Base-by-base conservation (phyloP, 2,113 vertebrate species). In the Tympanuchus pallidicinctus region DNA sequence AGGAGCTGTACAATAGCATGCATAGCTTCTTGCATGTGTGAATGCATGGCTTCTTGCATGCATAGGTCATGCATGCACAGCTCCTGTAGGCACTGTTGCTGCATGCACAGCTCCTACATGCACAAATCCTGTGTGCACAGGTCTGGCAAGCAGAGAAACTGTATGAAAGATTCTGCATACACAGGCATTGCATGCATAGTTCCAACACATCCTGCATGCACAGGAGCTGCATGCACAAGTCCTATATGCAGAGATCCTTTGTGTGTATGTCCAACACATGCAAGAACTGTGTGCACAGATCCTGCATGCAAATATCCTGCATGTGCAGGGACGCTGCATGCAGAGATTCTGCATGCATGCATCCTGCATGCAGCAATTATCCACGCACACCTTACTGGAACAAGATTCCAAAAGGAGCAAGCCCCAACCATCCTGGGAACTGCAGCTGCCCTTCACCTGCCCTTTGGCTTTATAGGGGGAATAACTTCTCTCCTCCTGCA, bases 201-300 rank as follows among this genome's bases (percentile, higher is more conserved):
- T 7, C 40, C 22, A 28, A 2, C 47, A 47, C 24, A 50, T 50
- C 25, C 65, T 28, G 8, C 6, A 18, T 3, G 2, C 2, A 47
- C 45, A 47, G 45, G 19, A 47, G 45, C 45, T 47, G 19, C 45
- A 47, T 2, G 20, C 25, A 1, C 52, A 6, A 25, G 25, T 22
- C 5, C 1, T n/a, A 13, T 6, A 0, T 12, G 25, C 60, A 54
- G 14, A 54, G 25, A 54, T 54, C 52, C 27, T 54, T 54, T 28
- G 1, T 3, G 13, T 7, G 5, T 13, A 5, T 13, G 2, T 4
- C 1, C 45, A 40, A 24, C 3, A 1, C 2, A 54, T 43, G 10
- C 42, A 30, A 34, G 27, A 9, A 14, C 21, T 10, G 32, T 16
- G 18, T 42, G 38, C 40, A 12, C 10, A 12, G 17, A 13, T 19